Evolutionary conservation across 2,797 vertebrate species (phyloP), one percentile per base, ranked within the genome.

Genomic region (Neomorphus geoffroyi): DNA sequence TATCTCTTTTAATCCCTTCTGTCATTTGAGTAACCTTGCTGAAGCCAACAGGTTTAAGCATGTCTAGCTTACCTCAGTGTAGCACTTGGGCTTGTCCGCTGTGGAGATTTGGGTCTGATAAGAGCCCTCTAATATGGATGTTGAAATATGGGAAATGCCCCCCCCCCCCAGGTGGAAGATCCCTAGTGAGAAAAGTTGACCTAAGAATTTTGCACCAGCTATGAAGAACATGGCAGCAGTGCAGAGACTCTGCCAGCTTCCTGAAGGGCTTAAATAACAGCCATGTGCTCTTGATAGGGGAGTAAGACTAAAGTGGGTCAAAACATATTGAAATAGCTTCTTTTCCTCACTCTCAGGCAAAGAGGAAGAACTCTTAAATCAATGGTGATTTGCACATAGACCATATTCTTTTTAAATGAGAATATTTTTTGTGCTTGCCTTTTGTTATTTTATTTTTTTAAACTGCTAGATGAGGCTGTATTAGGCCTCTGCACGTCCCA

Each of bases 11-110:
- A 92, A 94, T 93, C 86, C 74, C 48, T 65, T 84, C 73, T 75
- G 58, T 84, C 86, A 73, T 93, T 90, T 88, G 80, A 88, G 88
- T 77, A 79, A 87, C 80, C 73, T 94, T 88, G 54, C 54, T 79
- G 67, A 81, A 94, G 58, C 46, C 39, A 65, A 43, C 32, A 62
- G 64, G 37, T 69, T 43, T 39, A 58, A 75, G 72, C 32, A 24
- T 28, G 56, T 50, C 53, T 26, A 45, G 11, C 11, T 90, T 81
- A 65, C 73, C 51, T 86, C 51, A 50, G 12, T 37, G 7, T 37
- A 43, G n/a, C 3, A 1, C 35, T 86, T 81, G 10, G 26, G 24
- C 23, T 56, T 43, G 19, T 79, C 18, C 18, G 13, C 17, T n/a
- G 27, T 45, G 67, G 57, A 43, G 13, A 21, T 75, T 21, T 15